Evolutionary conservation across 37 sponge, comb jelly and placozoan species (phyloP).

Genomic region (Mnemiopsis leidyi): DNA sequence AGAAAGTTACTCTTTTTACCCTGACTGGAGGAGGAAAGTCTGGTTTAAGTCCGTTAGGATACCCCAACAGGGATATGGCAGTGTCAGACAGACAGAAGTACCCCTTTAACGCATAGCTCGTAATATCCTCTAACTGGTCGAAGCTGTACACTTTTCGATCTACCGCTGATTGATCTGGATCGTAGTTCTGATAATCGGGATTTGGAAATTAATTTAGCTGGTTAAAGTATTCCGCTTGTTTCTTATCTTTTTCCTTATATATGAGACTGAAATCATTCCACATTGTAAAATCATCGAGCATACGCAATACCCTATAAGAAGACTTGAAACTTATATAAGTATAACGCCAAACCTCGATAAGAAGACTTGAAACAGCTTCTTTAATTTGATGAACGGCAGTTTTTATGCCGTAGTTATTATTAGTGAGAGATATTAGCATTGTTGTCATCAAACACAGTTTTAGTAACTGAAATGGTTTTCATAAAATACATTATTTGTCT

Average conservation of each 20-base stretch:
- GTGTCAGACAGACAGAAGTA: conserved; percentile 33
- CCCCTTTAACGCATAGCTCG: not conserved
- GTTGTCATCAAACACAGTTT: not conserved
- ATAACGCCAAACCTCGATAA: conserved; percentile 30
- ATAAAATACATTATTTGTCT: too few species aligned
- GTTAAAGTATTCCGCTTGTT: not conserved
- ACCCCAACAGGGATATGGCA: conserved; percentile 22
- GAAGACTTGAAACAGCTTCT: not conserved
- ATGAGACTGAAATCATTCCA: too few species aligned
- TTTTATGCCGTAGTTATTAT: conserved; percentile 6
- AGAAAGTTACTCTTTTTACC: too few species aligned
- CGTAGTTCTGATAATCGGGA: not conserved
- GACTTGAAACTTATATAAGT: not conserved
- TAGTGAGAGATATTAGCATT: conserved; percentile 1
- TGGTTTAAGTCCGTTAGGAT: conserved; percentile 7
- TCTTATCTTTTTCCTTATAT: too few species aligned
- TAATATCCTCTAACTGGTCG: not conserved
- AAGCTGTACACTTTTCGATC: conserved; percentile 33
- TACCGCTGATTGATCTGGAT: not conserved
- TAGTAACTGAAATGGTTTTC: not conserved
- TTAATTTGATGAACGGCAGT: not conserved
- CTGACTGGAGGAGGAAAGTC: not conserved
- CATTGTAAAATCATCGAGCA: too few species aligned
- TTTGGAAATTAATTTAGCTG: not conserved
- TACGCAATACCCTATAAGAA: not conserved